Base-by-base conservation (phyloP, 2,113 vertebrate species). In the Paralichthys olivaceus region DNA sequence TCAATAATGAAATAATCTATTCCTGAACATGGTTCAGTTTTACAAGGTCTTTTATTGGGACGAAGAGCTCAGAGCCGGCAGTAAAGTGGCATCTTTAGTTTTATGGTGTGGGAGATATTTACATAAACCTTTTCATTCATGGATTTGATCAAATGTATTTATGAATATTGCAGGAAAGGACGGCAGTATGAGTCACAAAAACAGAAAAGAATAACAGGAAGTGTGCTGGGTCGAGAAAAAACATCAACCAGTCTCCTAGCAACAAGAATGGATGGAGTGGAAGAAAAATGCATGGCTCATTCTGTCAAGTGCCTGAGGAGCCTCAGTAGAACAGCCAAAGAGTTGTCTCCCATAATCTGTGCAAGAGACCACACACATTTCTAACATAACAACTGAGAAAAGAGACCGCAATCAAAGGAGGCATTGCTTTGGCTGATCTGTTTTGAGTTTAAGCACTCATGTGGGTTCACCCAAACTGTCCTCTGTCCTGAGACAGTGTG, bases 201-300 rank as follows among this genome's bases (percentile, higher is more conserved):
- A 67, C 17, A 72, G 64, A 71, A 72, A 81, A 63, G n/a, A 71
- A 79, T 53, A 75, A 78, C 63, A 83, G 65, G 55, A 87, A 72
- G 79, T 56, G 61, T 88, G 77, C 45, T 56, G 15, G 74, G 74
- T 80, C 43, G 72, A 79, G 57, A 72, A 81, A 83, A 70, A 87
- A 71, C 54, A 90, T 71, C 80, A 82, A 84, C 55, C 71, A 72
- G 91, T 91, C 72, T 88, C 91, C 83, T 90, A 90, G 92, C 90
- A 92, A 93, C 91, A 79, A 79, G 79, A 80, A 85, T 17, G 77
- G 85, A 89, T 77, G 47, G 70, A 77, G 80, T 71, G 65, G 85
- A 87, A 81, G 79, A 82, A 58, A 85, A 87, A 88, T 80, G 84
- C 69, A 85, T 45, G 73, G 79, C 75, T 82, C 72, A 81, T 79